Base-by-base conservation (phyloP, 2,113 vertebrate species). In the Eurystomus gularis region DNA sequence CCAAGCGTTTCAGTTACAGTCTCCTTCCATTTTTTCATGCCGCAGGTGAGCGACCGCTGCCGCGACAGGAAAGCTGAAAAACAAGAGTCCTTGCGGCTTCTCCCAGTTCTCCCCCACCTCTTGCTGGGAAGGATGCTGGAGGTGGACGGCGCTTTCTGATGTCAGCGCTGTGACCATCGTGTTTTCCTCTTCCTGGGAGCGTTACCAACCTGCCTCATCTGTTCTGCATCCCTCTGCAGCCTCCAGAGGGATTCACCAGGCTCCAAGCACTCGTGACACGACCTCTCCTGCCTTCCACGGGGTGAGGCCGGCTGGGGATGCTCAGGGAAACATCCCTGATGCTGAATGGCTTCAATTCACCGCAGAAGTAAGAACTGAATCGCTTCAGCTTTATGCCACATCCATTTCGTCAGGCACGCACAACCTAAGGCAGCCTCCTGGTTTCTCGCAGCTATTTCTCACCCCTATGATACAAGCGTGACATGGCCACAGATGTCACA, bases 21-120 rank as follows among this genome's bases (percentile, higher is more conserved):
- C 55, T 85, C 44, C 49, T 73, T 13, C 18, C 11, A 2, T 33
- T 49, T 48, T 17, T 71, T 57, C 2, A 2, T 6, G 17, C 23
- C 20, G 39, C 39, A 42, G 37, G 29, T 44, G 40, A 52, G 26
- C 0, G 0, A 44, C 12, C 6, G 2, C 46, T 19, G 49, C 10
- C 5, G 2, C 9, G 4, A 31, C 25, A n/a, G 35, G 37, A 5
- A 40, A 75, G 52, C 40, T 46, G 57, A 66, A 61, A 33, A 46
- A 5, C 5, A 3, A 4, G 46, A 55, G 28, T 10, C 24, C 40
- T 35, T 21, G 54, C 0, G 7, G 35, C 39, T 69, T 42, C 51
- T 66, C 52, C 37, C 29, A 2, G 0, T 26, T 55, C 35, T 15
- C 25, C 58, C 40, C 64, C 29, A 11, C 13, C 40, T 25, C 71